These are phyloP conservation scores for Catostomus latipinnis DNA, from an alignment of 2,797 vertebrate genomes.

Conservation along the genomic window DNA sequence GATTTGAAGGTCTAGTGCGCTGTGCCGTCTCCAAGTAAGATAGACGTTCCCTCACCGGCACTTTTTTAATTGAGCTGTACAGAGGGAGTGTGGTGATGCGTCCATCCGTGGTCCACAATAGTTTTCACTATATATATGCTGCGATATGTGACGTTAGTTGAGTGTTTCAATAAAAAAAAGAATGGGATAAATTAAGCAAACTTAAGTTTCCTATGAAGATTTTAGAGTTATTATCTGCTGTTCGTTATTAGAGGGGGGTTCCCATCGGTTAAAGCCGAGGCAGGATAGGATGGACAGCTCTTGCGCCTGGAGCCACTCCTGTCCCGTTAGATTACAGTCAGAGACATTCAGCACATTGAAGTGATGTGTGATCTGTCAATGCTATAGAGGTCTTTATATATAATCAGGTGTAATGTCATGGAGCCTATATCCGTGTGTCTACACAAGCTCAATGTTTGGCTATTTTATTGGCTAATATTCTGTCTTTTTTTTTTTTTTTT, in stretches of 20 bases:
- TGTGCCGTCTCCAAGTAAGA: background rate
- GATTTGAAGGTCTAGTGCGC: background rate
- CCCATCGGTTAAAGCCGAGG: background rate
- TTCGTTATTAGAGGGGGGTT: background rate
- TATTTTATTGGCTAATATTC: background rate
- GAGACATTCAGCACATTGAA: background rate
- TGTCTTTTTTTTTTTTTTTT: background rate
- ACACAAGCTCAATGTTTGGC: constrained; percentile 2
- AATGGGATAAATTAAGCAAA: constrained; percentile 35
- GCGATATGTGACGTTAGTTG: constrained; percentile 10
- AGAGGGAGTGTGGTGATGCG: constrained; percentile 13
- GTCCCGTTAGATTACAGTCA: constrained; percentile 25
- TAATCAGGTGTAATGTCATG: background rate
- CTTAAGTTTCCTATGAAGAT: background rate
- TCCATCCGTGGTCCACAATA: background rate
- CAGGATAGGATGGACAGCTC: background rate
- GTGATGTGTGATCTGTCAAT: constrained; percentile 8
- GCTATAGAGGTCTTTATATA: background rate
- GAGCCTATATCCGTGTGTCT: background rate
- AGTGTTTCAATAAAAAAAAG: background rate
- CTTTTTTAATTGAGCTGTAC: constrained; percentile 32
- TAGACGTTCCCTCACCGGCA: background rate
- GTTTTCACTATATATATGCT: background rate
- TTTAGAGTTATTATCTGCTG: background rate
- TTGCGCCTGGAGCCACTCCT: constrained; percentile 27